Evolutionary conservation across 1,140 invertebrate species (phyloP).

Genomic region (Venustaconcha ellipsiformis): DNA sequence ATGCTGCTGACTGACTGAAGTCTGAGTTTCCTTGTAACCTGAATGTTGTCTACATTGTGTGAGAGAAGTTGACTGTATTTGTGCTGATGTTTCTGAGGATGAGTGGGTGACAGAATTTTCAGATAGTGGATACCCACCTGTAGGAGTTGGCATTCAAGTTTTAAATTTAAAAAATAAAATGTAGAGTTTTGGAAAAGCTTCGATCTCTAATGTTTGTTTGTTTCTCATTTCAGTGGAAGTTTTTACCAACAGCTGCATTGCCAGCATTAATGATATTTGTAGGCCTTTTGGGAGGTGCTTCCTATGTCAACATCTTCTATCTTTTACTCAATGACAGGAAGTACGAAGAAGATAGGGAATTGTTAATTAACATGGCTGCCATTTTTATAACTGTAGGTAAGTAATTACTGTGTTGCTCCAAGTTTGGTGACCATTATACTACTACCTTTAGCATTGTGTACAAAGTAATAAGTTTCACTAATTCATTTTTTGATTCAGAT

Average conservation of each 20-base stretch:
- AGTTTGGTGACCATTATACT: too few species aligned
- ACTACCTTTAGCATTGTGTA: too few species aligned
- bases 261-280: constrained; percentile 59
- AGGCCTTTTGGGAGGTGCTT: constrained; percentile 59
- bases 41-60: too few species aligned
- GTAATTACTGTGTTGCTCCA: not conserved
- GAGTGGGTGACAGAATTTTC: too few species aligned
- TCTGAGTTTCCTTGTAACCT: too few species aligned
- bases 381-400: constrained; percentile 58
- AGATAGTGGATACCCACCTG: too few species aligned
- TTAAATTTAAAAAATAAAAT: not conserved
- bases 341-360: constrained; percentile 52
- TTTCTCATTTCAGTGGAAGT: constrained; percentile 51
- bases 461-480: too few species aligned
- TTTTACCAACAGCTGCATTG: constrained; percentile 49
- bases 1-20: too few species aligned
- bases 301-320: constrained; percentile 65
- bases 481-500: too few species aligned
- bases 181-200: not conserved
- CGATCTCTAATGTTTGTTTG: not conserved
- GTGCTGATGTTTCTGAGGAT: too few species aligned
- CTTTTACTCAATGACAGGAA: constrained; percentile 44
- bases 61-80: too few species aligned
- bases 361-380: constrained; percentile 59
- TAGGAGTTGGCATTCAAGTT: too few species aligned